Evolutionary conservation across 2,797 vertebrate genomes (phyloP), one percentile per base, ranked within the genome.

Genomic region (Smutsia temminckii): DNA sequence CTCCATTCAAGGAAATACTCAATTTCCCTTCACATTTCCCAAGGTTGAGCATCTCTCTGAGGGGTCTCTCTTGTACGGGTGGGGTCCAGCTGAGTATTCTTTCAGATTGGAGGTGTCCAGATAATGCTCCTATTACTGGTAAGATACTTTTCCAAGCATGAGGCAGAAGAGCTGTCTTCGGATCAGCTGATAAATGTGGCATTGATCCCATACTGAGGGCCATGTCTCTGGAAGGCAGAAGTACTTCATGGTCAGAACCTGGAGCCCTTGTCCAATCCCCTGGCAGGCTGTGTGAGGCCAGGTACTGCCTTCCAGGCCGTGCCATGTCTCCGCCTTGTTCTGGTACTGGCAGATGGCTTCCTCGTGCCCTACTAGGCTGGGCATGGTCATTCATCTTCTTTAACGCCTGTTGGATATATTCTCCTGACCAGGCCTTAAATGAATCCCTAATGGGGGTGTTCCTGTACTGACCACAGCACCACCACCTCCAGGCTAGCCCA

Each of bases 151-250:
- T 95, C 42, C 61, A 5, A 7, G 9, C 2, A 10, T 34, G 68
- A 91, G 78, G 32, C 59, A 75, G 37, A 85, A 51, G 71, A 51
- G 12, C 53, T 80, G 68, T 69, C 21, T 32, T 78, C 8, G 4
- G 34, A 87, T 75, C 18, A 63, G 61, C 79, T 68, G 88, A 27
- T 78, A 9, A 64, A 17, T 25, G 7, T 53, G 63, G 40, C 53
- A 42, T 1, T 49, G 63, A 74, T 55, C 1, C 27, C 0, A 2
- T 11, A 32, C 23, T 0, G 0, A 37, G 11, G n/a, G 13, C 42
- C 3, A 0, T 34, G 55, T 63, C 37, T 59, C 68, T 64, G 61
- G 80, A 64, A 89, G 69, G n/a, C 63, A 34, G 37, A 69, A 55
- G 40, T 80, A 25, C 59, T 77, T 46, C 20, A 12, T 34, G 40